Evolutionary conservation across 2,113 vertebrate species (phyloP), one percentile per base, ranked within the genome.

Genomic region (Ictalurus punctatus): DNA sequence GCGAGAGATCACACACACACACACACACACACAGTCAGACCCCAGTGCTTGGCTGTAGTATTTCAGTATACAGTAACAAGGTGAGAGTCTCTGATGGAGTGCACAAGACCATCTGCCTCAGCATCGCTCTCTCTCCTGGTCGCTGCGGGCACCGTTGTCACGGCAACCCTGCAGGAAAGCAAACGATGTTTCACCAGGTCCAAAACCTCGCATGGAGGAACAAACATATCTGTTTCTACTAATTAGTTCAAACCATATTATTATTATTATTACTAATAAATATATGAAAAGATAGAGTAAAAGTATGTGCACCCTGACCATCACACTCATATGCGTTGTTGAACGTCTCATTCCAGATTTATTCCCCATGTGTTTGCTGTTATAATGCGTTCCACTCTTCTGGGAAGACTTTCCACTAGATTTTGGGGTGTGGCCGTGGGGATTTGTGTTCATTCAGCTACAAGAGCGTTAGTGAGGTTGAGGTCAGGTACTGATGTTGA

Each of bases 31-130:
- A 88, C 69, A 80, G 58, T 90, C 37, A 90, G 63, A 85, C 48
- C 79, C 30, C 34, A 86, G 85, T 71, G 83, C 69, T 88, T 90
- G 91, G 88, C 91, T 87, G 87, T 89, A 90, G 89, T 86, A 81
- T 84, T 87, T 86, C 90, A 89, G 88, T 83, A 81, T 90, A 85
- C 84, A 54, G 88, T 90, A 90, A 90, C 73, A 80, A 88, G 90
- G 54, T 25, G 86, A 91, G 88, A 90, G 86, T 92, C 91, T 91
- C 87, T 89, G 90, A 89, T 88, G 82, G 85, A 92, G 87, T 30
- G 69, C 63, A 83, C 34, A 61, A 61, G 74, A 82, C 91, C 91
- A 90, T 92, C 91, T 92, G 91, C 90, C 82, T 92, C 86, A 52
- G 63, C 89, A 69, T 71, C 80, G 63, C 89, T 84, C 83, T 87